Evolutionary conservation across 2,888 invertebrate genomes (phyloP), one percentile per base, ranked within the genome.

Genomic region (Geotrupes spiniger): DNA sequence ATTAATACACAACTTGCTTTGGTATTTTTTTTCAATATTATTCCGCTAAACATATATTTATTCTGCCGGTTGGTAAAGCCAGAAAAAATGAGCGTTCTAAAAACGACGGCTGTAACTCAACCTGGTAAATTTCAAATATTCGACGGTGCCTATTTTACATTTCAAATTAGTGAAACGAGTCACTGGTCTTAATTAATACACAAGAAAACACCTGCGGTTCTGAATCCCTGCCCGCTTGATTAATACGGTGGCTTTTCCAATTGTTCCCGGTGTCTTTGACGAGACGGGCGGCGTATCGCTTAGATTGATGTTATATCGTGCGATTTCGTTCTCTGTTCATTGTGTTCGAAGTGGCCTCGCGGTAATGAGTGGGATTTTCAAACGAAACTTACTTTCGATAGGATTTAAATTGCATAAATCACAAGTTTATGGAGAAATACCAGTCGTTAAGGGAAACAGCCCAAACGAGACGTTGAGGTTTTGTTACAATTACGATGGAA

Each of bases 171-270:
- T 47, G 52, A 56, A 57, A 58, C 52, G 54, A 50, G 53, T 52
- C 46, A 38, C 28, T 42, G 42, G 46, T 56, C 55, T 58, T 58
- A 60, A 58, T 58, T 58, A 58, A 58, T 55, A 57, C 49, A 57
- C 55, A 53, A 47, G 52, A 54, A 60, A 54, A 57, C 59, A 60
- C 59, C 59, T 60, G 59, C 54, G 59, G 57, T 57, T 54, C 50
- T 43, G 39, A 42, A 49, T 25, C 33, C 41, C 41, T 51, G 49
- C 40, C 46, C 37, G 29, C 52, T 51, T 56, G 54, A 58, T 58
- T 58, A 58, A 57, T 57, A 49, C 44, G 44, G 36, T 44, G 17
- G 48, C 36, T 42, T 48, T 48, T 31, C 33, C 48, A 37, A 48
- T 42, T 38, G 42, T 10, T n/a, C 11, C 28, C 33, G 16, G 17